These are phyloP conservation scores for Poeciliopsis prolifica DNA, from an alignment of 2,113 vertebrate species.

Conservation along the genomic window DNA sequence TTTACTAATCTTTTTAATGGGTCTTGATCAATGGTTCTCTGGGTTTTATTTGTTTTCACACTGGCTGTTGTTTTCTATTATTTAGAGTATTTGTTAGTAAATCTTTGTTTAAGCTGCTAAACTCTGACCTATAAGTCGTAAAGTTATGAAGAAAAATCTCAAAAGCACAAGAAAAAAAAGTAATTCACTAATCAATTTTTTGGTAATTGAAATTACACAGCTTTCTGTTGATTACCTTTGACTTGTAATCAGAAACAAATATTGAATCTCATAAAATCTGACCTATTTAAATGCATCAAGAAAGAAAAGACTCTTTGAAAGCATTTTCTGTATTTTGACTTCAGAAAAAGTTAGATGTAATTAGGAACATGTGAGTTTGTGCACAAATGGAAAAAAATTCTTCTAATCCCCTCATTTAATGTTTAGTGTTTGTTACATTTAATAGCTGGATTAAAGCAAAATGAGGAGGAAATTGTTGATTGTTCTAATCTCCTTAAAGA, in stretches of 20 bases:
- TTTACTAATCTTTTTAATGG: not conserved
- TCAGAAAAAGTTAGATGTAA: not conserved
- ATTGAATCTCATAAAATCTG: not conserved
- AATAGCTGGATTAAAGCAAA: not conserved
- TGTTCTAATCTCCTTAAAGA: not conserved
- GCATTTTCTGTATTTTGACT: not conserved
- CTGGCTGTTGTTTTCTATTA: not conserved
- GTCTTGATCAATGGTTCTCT: not conserved
- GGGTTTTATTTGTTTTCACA: not conserved
- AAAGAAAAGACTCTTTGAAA: not conserved
- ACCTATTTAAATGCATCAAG: not conserved
- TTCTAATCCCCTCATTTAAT: not conserved
- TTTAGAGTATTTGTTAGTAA: not conserved
- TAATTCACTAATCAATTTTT: not conserved
- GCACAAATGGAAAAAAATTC: not conserved
- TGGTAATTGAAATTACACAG: not conserved
- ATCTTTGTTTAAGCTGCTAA: not conserved
- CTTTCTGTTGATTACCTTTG: not conserved
- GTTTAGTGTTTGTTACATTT: not conserved
- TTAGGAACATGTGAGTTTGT: not conserved
- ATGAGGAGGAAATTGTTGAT: not conserved
- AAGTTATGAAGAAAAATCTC: not conserved
- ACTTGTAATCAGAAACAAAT: not conserved
- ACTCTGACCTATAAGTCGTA: not conserved
- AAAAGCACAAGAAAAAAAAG: not conserved